These are phyloP conservation scores for Poeciliopsis infans DNA, from an alignment of 2,797 vertebrate genomes.

Conservation along the genomic window DNA sequence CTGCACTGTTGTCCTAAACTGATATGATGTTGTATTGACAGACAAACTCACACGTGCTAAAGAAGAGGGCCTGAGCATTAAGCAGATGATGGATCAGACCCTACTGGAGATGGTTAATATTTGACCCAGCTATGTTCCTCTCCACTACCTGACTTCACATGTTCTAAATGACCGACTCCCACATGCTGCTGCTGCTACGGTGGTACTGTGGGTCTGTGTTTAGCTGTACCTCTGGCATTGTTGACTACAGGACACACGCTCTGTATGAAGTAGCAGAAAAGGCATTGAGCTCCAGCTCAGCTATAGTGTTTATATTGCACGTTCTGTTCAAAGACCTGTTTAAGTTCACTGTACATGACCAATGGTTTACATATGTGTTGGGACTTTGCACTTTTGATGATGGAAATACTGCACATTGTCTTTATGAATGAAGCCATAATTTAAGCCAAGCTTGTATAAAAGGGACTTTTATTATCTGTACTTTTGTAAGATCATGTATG, in stretches of 20 bases:
- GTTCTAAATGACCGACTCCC: conserved; percentile 44
- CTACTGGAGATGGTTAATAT: conserved; percentile 96
- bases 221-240: conserved; percentile 14
- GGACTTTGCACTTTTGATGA: conserved; percentile 70
- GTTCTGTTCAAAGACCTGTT: conserved; percentile 44
- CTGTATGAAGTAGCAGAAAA: conserved; percentile 40
- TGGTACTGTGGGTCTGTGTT: conserved; percentile 21
- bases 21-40: conserved; percentile 82
- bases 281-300: conserved; percentile 22
- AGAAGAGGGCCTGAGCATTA: conserved; percentile 93
- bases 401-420: conserved; percentile 46
- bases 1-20: conserved; percentile 48
- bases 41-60: conserved; percentile 94
- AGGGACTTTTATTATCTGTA: conserved; percentile 65
- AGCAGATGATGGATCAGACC: conserved; percentile 97
- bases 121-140: conserved; percentile 80
- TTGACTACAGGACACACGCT: conserved; percentile 34
- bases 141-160: conserved; percentile 34
- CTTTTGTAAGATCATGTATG: conserved; percentile 56
- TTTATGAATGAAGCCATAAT: conserved; percentile 65
- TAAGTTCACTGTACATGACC: conserved; percentile 34
- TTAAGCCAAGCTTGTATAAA: conserved; percentile 57
- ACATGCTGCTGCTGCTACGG: conserved; percentile 27
- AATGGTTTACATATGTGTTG: conserved; percentile 52
- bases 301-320: conserved; percentile 31